Evolutionary conservation across 2,797 vertebrate species (phyloP).

Genomic region (Apogon hyalosoma): DNA sequence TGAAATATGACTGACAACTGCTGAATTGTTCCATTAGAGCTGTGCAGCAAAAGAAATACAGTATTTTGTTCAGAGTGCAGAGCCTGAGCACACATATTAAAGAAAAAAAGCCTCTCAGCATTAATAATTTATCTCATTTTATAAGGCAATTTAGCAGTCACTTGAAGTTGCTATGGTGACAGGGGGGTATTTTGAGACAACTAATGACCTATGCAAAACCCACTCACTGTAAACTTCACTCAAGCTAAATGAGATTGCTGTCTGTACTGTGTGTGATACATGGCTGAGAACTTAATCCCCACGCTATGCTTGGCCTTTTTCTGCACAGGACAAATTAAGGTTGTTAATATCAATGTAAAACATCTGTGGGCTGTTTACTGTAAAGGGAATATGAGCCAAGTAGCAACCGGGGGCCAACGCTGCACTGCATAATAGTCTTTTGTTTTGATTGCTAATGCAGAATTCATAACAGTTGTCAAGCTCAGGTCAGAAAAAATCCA

Average conservation of each 20-base stretch:
- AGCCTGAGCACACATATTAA: slow-evolving; percentile 56
- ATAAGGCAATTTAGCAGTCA: slow-evolving; percentile 80
- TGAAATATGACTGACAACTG: slow-evolving; percentile 61
- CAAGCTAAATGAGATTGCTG: slow-evolving; percentile 78
- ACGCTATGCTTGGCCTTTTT: slow-evolving; percentile 69
- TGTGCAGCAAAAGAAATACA: slow-evolving; percentile 37
- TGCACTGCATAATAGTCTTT: slow-evolving; percentile 69
- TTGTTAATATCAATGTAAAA: slow-evolving; percentile 83
- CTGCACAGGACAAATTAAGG: slow-evolving; percentile 77
- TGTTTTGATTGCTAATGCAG: slow-evolving; percentile 79
- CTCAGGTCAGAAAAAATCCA: slow-evolving; percentile 57
- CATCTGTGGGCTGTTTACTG: slow-evolving; percentile 82
- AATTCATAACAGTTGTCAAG: slow-evolving; percentile 78
- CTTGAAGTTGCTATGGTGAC: slow-evolving; percentile 84
- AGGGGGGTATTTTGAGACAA: slow-evolving; percentile 81
- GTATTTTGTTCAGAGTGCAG: slow-evolving; percentile 54
- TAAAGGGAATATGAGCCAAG: slow-evolving; percentile 73
- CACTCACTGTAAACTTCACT: slow-evolving; percentile 83
- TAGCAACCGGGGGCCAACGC: slow-evolving; percentile 55
- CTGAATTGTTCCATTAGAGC: slow-evolving; percentile 60
- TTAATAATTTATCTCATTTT: slow-evolving; percentile 82
- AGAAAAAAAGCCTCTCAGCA: slow-evolving; percentile 57
- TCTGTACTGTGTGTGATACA: slow-evolving; percentile 77
- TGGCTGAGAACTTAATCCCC: slow-evolving; percentile 77
- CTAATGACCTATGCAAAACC: slow-evolving; percentile 84